Conservation (phyloP, 2,888 invertebrate genomes). For the Spodoptera picta region DNA sequence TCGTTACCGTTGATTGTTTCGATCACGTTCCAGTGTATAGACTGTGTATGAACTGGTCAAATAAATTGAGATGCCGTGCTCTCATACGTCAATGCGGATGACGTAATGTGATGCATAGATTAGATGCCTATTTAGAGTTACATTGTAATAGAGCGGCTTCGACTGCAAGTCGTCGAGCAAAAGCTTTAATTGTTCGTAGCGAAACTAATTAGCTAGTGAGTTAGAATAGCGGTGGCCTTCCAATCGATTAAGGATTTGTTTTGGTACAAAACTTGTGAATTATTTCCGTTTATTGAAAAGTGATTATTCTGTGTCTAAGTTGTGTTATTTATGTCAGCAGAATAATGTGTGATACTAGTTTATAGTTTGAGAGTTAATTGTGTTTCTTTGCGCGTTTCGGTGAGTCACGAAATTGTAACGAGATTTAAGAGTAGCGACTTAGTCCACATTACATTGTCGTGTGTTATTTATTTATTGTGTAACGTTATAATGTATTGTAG, state of each 20-base stretch:
- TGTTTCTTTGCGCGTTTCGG: constrained; percentile 50
- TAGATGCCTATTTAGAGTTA: constrained; percentile 73
- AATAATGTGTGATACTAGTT: constrained; percentile 84
- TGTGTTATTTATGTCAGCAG: constrained; percentile 60
- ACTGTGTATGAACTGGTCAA: constrained; percentile 67
- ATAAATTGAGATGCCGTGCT: constrained; percentile 81
- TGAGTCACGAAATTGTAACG: constrained; percentile 52
- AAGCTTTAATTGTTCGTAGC: constrained; percentile 84
- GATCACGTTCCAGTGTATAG: constrained; percentile 62
- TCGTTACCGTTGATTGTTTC: constrained; percentile 54
- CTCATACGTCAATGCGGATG: constrained; percentile 85
- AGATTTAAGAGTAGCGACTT: constrained; percentile 50
- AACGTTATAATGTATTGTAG: constrained; percentile 56
- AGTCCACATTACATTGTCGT: constrained; percentile 47
- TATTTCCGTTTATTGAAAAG: constrained; percentile 55
- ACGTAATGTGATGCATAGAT: constrained; percentile 86
- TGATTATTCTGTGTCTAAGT: constrained; percentile 57
- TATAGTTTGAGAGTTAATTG: constrained; percentile 64
- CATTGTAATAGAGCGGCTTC: constrained; percentile 73
- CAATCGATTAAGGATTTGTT: constrained; percentile 61
- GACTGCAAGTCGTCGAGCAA: constrained; percentile 74
- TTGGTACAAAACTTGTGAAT: constrained; percentile 61
- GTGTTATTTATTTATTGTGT: constrained; percentile 64
- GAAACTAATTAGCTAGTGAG: constrained; percentile 69
- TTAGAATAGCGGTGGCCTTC: constrained; percentile 68